phyloP scores from a whole-genome alignment of 1,140 invertebrate genomes.

The Procambarus virginalis region DNA sequence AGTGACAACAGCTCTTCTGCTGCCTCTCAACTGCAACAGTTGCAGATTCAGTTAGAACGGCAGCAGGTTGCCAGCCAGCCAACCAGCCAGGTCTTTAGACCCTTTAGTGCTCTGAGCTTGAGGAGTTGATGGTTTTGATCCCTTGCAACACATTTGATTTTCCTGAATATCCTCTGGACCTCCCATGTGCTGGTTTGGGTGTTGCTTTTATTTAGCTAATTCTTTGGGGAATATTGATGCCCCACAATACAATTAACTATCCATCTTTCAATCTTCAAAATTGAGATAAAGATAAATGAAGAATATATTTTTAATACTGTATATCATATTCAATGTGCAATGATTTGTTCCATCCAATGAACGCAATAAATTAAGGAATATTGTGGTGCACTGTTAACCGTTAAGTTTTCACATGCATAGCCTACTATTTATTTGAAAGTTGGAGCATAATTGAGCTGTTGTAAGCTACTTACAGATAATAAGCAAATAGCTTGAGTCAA shows the following conservation, averaged over 20 bases:
- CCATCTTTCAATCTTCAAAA: background rate
- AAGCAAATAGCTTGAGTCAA: too few relatives aligned
- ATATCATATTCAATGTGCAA: too few relatives aligned
- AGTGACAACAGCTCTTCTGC: slow-evolving; percentile 56
- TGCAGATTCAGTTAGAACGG: slow-evolving; percentile 72
- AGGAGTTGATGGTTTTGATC: slow-evolving; percentile 54
- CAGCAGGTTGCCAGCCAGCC: slow-evolving; percentile 72
- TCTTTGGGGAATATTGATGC: background rate
- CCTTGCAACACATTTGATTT: slow-evolving; percentile 45
- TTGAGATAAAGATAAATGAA: too few relatives aligned
- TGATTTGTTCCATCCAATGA: too few relatives aligned
- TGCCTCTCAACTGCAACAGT: slow-evolving; percentile 73
- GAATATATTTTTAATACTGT: too few relatives aligned
- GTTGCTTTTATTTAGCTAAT: slow-evolving; percentile 14
- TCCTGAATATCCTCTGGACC: slow-evolving; percentile 35
- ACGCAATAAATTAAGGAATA: too few relatives aligned
- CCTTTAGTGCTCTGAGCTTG: slow-evolving; percentile 60
- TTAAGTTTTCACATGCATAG: too few relatives aligned
- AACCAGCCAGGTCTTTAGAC: slow-evolving; percentile 60
- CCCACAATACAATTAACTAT: background rate
- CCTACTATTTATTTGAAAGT: too few relatives aligned
- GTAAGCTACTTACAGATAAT: too few relatives aligned
- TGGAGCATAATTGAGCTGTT: too few relatives aligned
- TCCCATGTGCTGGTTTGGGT: slow-evolving; percentile 24
- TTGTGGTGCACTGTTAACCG: too few relatives aligned